Evolutionary conservation across 53 echinoderm and acorn worm species (phyloP).

Genomic region (Crossaster papposus): DNA sequence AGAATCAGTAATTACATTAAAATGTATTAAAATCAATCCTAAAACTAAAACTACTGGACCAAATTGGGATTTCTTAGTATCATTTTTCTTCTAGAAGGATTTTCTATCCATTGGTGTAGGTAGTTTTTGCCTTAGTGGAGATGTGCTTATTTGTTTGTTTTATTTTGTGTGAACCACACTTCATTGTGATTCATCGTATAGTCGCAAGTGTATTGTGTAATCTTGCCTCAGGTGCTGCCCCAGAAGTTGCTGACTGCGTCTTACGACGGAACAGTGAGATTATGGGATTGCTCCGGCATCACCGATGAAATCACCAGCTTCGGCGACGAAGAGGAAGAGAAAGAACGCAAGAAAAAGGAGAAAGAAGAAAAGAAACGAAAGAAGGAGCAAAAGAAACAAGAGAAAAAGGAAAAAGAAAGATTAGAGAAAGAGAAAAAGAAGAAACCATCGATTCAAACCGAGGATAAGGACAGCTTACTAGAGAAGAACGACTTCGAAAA

Average conservation of each 20-base stretch:
- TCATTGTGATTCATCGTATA: background rate
- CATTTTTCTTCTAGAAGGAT: too few species aligned
- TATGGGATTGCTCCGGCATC: constrained; percentile 89
- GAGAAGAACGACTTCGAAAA: constrained; percentile 74
- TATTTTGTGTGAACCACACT: too few species aligned
- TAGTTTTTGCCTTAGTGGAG: too few species aligned
- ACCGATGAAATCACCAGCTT: constrained; percentile 93
- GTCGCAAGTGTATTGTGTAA: background rate
- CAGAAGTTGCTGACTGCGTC: constrained; percentile 81
- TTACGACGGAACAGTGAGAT: constrained; percentile 75
- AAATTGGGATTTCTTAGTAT: too few species aligned
- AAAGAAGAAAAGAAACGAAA: constrained; percentile 73
- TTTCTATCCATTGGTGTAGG: too few species aligned
- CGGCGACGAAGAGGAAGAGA: constrained; percentile 94
- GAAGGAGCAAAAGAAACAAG: constrained; percentile 79
- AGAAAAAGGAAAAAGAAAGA: constrained; percentile 66
- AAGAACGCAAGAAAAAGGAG: constrained; percentile 81
- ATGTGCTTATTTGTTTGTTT: too few species aligned
- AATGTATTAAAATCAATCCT: too few species aligned
- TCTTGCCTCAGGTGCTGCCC: constrained; percentile 63
- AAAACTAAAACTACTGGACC: too few species aligned
- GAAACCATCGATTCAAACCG: constrained; percentile 50
- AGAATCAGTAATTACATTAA: background rate
- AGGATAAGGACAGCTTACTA: constrained; percentile 54
- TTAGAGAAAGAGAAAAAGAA: constrained; percentile 66